phyloP scores from a whole-genome alignment of 2,797 vertebrate species.

The Iguana delicatissima region DNA sequence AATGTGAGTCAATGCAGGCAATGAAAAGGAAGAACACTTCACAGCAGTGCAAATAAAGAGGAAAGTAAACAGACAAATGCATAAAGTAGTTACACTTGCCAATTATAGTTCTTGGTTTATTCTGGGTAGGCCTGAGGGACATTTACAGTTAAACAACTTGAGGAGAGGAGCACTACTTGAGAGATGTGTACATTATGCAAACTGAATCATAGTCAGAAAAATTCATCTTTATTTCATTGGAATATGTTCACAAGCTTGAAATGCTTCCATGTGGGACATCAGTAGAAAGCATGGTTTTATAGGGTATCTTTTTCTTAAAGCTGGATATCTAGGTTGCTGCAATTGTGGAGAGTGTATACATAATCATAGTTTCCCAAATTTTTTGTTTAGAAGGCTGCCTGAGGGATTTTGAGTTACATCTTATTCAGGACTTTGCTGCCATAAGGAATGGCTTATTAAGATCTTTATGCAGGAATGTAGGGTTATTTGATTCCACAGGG shows the following conservation, averaged over 20 bases:
- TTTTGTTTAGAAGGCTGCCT: background rate
- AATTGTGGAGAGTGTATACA: background rate
- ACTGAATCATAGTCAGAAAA: background rate
- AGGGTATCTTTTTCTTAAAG: background rate
- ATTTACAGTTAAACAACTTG: background rate
- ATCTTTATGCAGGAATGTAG: background rate
- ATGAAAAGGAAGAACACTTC: background rate
- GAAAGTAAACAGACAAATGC: background rate
- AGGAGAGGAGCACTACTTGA: background rate
- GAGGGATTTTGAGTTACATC: background rate
- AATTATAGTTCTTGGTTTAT: background rate
- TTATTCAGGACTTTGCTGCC: too few relatives aligned
- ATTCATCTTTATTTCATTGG: background rate
- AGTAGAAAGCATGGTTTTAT: background rate
- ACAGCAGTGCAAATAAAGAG: background rate
- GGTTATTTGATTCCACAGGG: too few relatives aligned
- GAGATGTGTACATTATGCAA: background rate
- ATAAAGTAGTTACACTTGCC: background rate
- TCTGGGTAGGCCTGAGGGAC: background rate
- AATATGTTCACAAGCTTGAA: background rate
- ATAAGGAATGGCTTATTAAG: background rate
- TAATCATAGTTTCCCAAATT: background rate
- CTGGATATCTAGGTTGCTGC: background rate
- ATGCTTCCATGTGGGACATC: background rate
- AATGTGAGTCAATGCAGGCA: background rate